A percentile compares a stretch with the other conserved stretches of the same genome.
phyloP scores from a whole-genome alignment of 2,113 vertebrate genomes.

The Syngnathoides biaculeatus region DNA sequence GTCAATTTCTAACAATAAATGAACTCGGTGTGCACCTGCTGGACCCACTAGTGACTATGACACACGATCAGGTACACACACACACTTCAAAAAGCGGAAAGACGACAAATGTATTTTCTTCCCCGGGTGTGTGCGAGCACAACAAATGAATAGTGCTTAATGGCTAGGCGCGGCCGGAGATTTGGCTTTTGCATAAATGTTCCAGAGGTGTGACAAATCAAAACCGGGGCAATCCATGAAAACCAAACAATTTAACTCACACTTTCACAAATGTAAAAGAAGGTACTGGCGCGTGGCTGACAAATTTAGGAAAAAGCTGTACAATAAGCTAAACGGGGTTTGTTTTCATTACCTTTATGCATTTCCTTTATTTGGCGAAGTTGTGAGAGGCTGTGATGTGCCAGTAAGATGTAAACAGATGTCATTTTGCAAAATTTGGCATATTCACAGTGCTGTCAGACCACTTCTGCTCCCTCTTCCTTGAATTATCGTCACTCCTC shows the following conservation, averaged over 20 bases:
- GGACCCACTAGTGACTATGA: slow-evolving; percentile 6
- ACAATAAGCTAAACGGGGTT: too few species aligned
- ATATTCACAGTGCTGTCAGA: neutral
- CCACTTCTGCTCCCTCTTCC: neutral
- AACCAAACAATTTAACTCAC: too few species aligned
- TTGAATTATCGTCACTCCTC: neutral
- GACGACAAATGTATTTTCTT: neutral
- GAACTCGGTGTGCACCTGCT: slow-evolving; percentile 10
- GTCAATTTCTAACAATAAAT: slow-evolving; percentile 36
- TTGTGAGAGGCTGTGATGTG: too few species aligned
- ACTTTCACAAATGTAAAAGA: too few species aligned
- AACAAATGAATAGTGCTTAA: neutral
- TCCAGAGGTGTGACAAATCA: too few species aligned
- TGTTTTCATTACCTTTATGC: too few species aligned
- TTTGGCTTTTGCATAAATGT: neutral
- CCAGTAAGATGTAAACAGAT: too few species aligned
- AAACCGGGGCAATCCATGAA: too few species aligned
- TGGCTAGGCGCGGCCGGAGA: neutral
- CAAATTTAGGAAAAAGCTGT: too few species aligned
- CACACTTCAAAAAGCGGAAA: neutral
- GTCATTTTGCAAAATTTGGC: neutral
- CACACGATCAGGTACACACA: neutral
- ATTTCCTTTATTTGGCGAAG: too few species aligned
- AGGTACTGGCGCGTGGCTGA: too few species aligned
- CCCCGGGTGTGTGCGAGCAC: neutral